A percentile compares a stretch with the other conserved stretches of the same genome.
Evolutionary conservation across 2,888 invertebrate genomes (phyloP).

Genomic region (Dysmachus trigonus): DNA sequence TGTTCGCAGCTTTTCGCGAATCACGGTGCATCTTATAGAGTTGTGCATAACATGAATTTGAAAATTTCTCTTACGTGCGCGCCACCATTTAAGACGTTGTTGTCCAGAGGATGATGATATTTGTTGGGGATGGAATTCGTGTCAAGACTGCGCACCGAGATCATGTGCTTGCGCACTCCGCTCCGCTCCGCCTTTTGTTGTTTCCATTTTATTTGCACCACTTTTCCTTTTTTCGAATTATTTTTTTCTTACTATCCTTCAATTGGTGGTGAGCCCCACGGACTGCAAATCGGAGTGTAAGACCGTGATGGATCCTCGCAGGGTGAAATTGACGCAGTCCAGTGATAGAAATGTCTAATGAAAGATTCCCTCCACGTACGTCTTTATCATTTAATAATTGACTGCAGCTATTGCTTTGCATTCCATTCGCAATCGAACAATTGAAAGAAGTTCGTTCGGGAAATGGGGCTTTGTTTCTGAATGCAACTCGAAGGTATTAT

Average conservation of each 20-base stretch:
- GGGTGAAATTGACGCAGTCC: neutral
- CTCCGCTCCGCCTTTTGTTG: neutral
- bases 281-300: neutral
- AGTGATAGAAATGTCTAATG: conserved; percentile 11
- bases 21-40: neutral
- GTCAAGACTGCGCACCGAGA: conserved; percentile 1
- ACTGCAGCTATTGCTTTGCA: neutral
- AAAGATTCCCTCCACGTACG: conserved; percentile 21
- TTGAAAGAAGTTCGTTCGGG: neutral
- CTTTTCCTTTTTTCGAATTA: neutral
- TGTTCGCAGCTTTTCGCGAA: neutral
- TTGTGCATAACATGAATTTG: conserved; percentile 5
- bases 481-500: neutral
- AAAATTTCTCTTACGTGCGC: conserved; percentile 17
- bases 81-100: neutral
- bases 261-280: neutral
- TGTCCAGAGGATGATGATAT: conserved; percentile 9
- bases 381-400: conserved; percentile 17
- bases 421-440: neutral
- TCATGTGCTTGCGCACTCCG: neutral
- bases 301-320: neutral
- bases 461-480: neutral
- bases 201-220: neutral
- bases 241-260: neutral
- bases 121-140: neutral